Evolutionary conservation across 2,888 invertebrate genomes (phyloP).

Genomic region (Himalopsyche kuldschensis): DNA sequence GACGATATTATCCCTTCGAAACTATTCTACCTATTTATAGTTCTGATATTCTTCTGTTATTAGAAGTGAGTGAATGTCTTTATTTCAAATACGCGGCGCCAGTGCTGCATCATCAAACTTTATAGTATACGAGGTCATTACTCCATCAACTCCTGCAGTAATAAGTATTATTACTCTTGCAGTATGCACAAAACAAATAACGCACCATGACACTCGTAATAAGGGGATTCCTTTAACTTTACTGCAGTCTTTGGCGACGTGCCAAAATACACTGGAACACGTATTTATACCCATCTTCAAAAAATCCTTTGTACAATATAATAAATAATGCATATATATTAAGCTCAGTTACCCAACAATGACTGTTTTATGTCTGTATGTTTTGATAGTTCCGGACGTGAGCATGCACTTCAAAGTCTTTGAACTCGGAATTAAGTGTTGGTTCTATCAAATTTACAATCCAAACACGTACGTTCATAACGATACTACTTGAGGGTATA

Average conservation of each 20-base stretch:
- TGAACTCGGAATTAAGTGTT: not conserved
- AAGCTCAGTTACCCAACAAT: not conserved
- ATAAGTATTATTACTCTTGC: not conserved
- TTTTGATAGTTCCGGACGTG: not conserved
- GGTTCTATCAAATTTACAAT: not conserved
- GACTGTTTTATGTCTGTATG: not conserved
- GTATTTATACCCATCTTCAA: not conserved
- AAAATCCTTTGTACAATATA: too few relatives aligned
- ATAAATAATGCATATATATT: too few relatives aligned
- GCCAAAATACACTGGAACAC: not conserved
- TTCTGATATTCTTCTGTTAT: too few relatives aligned
- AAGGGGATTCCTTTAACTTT: not conserved
- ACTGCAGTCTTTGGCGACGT: not conserved
- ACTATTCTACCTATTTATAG: too few relatives aligned
- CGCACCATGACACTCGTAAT: not conserved
- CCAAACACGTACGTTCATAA: not conserved
- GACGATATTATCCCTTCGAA: too few relatives aligned
- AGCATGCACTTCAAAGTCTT: not conserved
- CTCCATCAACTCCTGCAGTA: not conserved
- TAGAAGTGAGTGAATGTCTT: too few relatives aligned
- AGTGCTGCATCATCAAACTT: too few relatives aligned
- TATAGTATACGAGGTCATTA: not conserved
- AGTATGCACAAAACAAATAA: not conserved
- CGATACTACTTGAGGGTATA: too few relatives aligned
- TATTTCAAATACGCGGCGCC: too few relatives aligned